phyloP scores from a whole-genome alignment of 2,113 vertebrate genomes.

The Oncorhynchus keta region DNA sequence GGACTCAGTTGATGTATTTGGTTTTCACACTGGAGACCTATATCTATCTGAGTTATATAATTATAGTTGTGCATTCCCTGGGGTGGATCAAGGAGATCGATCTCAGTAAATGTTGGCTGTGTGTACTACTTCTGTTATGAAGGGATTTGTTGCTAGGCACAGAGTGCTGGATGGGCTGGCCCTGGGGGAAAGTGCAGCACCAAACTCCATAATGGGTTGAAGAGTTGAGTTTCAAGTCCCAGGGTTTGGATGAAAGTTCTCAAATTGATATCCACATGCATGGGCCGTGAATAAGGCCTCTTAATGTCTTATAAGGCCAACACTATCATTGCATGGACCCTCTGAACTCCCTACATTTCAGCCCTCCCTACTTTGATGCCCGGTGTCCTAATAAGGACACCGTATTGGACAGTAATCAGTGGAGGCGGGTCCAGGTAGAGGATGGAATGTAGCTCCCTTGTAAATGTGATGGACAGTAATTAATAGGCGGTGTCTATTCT shows the following conservation, averaged over 20 bases:
- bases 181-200: neutral
- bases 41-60: neutral
- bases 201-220: neutral
- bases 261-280: no score
- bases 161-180: neutral
- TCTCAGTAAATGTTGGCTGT: conserved; percentile 1
- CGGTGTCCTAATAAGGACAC: no score
- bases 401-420: neutral
- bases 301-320: no score
- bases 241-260: no score
- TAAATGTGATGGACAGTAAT: conserved; percentile 29
- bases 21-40: neutral
- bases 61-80: conserved; percentile 3
- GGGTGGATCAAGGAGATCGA: neutral
- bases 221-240: neutral
- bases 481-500: neutral
- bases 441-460: neutral
- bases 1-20: neutral
- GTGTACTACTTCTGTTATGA: neutral
- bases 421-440: neutral
- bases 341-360: no score
- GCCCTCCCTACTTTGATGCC: no score
- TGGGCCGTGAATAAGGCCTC: no score
- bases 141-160: neutral
- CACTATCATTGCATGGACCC: no score